A percentile compares a stretch with the other conserved stretches of the same genome.
Evolutionary conservation across 30 jellyfish, hydroid and myxozoan genomes (phyloP).

Genomic region (Aurelia coerulea): DNA sequence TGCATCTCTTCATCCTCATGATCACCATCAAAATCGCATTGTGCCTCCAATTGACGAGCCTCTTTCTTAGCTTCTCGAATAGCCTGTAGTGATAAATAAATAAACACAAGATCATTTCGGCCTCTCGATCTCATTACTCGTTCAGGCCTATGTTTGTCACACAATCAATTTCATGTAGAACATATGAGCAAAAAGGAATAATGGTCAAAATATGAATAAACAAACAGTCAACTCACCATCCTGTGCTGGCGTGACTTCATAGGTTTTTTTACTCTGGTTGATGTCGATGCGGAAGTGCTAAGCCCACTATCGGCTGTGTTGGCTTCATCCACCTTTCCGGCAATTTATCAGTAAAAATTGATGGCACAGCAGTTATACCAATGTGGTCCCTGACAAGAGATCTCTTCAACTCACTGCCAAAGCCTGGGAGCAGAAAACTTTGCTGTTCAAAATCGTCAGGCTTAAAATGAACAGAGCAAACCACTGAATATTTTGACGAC

Average conservation of each 20-base stretch:
- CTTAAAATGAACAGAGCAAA: constrained; percentile 3
- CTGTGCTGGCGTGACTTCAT: constrained; percentile 6
- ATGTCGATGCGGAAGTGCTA: not conserved
- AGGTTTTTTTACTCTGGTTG: not conserved
- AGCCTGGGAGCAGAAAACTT: not conserved
- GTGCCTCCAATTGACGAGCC: too few relatives aligned
- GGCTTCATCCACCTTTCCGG: not conserved
- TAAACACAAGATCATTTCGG: too few relatives aligned
- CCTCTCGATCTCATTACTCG: not conserved
- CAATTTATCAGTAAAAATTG: not conserved
- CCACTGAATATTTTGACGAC: not conserved
- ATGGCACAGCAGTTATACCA: constrained; percentile 2
- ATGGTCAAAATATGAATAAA: too few relatives aligned
- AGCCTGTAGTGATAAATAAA: too few relatives aligned
- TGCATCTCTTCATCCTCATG: too few relatives aligned
- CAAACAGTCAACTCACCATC: not conserved
- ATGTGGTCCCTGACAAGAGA: not conserved
- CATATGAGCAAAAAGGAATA: not conserved
- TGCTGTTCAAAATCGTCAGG: constrained; percentile 1
- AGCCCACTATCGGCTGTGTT: not conserved
- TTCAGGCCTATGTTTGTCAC: not conserved
- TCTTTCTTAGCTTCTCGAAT: too few relatives aligned
- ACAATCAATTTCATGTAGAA: not conserved
- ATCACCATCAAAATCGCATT: too few relatives aligned
- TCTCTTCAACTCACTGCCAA: not conserved